Percentiles rank a stretch among this genome's conserved stretches.
Evolutionary conservation across 2,888 invertebrate species (phyloP).

Genomic region (Flabesymbios commensalis): DNA sequence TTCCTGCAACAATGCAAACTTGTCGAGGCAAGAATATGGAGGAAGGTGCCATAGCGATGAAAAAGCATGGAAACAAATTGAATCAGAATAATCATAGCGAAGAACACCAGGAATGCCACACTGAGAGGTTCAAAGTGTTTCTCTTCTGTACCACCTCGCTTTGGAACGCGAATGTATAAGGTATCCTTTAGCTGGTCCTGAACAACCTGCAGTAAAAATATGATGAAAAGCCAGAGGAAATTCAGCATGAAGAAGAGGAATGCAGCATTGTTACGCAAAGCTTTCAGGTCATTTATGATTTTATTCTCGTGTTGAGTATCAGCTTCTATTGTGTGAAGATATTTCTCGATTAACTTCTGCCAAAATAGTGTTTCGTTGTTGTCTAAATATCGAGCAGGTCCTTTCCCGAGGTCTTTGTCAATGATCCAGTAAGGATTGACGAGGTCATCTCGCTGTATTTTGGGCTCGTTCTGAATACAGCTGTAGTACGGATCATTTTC

Average conservation of each 20-base stretch:
- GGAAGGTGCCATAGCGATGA: slow-evolving; percentile 95
- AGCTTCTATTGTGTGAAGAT: slow-evolving; percentile 90
- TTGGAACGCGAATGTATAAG: slow-evolving; percentile 48
- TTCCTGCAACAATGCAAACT: slow-evolving; percentile 42
- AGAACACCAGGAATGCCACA: slow-evolving; percentile 96
- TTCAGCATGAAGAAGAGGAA: slow-evolving; percentile 92
- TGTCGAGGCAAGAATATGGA: slow-evolving; percentile 94
- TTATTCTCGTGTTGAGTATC: slow-evolving; percentile 71
- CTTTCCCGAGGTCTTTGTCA: slow-evolving; percentile 41
- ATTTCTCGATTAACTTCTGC: slow-evolving; percentile 86
- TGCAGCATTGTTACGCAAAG: slow-evolving; percentile 50
- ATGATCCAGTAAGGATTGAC: slow-evolving; percentile 48
- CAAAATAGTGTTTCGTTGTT: slow-evolving; percentile 89
- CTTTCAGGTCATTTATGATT: slow-evolving; percentile 45
- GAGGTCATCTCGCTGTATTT: slow-evolving; percentile 39
- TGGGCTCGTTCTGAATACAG: slow-evolving; percentile 29
- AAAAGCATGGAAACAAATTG: slow-evolving; percentile 75
- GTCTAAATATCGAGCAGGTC: slow-evolving; percentile 82
- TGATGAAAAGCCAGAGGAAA: slow-evolving; percentile 97
- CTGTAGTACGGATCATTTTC: slow-evolving; percentile 30
- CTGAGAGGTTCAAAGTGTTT: slow-evolving; percentile 65
- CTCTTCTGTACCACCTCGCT: slow-evolving; percentile 37
- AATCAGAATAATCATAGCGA: slow-evolving; percentile 84
- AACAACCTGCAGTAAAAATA: slow-evolving; percentile 86
- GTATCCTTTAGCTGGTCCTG: slow-evolving; percentile 43